A percentile compares a stretch with the other conserved stretches of the same genome.
phyloP scores from a whole-genome alignment of 1,140 invertebrate species.

The Drosophila albomicans region DNA sequence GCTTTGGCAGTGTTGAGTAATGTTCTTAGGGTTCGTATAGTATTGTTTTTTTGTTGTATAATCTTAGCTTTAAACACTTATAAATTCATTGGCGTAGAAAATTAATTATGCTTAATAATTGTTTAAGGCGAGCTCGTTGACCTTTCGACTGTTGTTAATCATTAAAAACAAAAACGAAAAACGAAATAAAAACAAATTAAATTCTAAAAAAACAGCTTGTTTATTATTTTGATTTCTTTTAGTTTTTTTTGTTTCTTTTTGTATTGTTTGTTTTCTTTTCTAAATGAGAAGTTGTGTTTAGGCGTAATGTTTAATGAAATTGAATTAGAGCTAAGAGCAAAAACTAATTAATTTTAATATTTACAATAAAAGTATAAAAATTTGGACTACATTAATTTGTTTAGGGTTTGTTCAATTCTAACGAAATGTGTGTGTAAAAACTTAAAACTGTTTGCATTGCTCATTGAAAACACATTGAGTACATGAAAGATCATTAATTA shows the following conservation, averaged over 20 bases:
- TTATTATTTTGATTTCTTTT: constrained; percentile 52
- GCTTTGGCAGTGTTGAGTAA: constrained; percentile 78
- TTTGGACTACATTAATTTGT: constrained; percentile 70
- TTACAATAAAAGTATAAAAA: constrained; percentile 54
- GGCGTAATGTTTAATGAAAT: constrained; percentile 42
- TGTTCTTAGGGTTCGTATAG: constrained; percentile 26
- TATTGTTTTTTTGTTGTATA: constrained; percentile 22
- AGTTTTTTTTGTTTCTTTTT: constrained; percentile 30
- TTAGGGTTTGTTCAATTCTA: constrained; percentile 20
- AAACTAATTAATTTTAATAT: constrained; percentile 61
- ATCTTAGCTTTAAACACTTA: constrained; percentile 53
- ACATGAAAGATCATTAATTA: constrained; percentile 40
- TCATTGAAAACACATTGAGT: constrained; percentile 66
- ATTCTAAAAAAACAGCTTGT: constrained; percentile 37
- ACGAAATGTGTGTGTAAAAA: constrained; percentile 6
- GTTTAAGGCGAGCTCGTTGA: constrained; percentile 48
- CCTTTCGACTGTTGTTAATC: constrained; percentile 13
- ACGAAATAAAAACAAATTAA: constrained; percentile 31
- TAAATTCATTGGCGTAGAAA: constrained; percentile 67
- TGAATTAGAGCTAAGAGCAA: constrained; percentile 45
- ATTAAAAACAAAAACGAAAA: constrained; percentile 2
- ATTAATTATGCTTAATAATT: constrained; percentile 36
- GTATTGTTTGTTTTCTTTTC: constrained; percentile 43
- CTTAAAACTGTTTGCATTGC: constrained; percentile 73
- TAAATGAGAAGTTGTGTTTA: constrained; percentile 56